Conservation (phyloP, 2,888 invertebrate genomes). For the Chrysotoxum bicinctum region DNA sequence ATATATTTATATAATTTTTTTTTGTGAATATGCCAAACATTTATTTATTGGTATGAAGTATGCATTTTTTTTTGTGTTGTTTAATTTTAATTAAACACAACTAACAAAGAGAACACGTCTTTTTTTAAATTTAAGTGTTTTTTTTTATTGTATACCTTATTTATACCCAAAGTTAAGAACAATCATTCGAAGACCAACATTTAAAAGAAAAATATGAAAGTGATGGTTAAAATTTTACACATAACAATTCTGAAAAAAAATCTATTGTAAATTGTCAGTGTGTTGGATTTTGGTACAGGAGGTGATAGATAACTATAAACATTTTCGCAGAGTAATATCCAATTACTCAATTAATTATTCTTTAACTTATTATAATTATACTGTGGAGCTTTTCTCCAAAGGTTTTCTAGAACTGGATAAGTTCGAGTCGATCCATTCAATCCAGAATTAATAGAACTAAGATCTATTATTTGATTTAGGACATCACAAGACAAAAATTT, state of each 20-base stretch:
- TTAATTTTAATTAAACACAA: constrained; percentile 34
- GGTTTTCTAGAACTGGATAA: background rate
- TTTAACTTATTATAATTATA: background rate
- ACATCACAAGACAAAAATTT: too few relatives aligned
- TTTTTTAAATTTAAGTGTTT: constrained; percentile 26
- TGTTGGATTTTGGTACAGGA: constrained; percentile 13
- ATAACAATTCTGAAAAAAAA: constrained; percentile 31
- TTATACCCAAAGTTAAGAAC: constrained; percentile 25
- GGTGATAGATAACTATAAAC: constrained; percentile 29
- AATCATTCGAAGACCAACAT: constrained; percentile 38
- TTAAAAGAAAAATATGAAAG: constrained; percentile 3
- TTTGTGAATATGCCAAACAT: constrained; percentile 45
- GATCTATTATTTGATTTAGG: too few relatives aligned
- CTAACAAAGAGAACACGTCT: constrained; percentile 35
- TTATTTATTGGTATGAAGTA: constrained; percentile 50
- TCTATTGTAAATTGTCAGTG: background rate
- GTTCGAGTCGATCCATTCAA: background rate
- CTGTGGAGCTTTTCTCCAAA: background rate
- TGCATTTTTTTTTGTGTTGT: constrained; percentile 25
- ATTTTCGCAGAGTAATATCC: background rate
- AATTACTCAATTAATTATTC: background rate
- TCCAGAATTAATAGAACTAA: too few relatives aligned
- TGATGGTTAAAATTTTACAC: constrained; percentile 14
- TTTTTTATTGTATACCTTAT: constrained; percentile 9
- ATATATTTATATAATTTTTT: constrained; percentile 15